phyloP scores from a whole-genome alignment of 2,797 vertebrate species.

The Poeciliopsis presidionis region DNA sequence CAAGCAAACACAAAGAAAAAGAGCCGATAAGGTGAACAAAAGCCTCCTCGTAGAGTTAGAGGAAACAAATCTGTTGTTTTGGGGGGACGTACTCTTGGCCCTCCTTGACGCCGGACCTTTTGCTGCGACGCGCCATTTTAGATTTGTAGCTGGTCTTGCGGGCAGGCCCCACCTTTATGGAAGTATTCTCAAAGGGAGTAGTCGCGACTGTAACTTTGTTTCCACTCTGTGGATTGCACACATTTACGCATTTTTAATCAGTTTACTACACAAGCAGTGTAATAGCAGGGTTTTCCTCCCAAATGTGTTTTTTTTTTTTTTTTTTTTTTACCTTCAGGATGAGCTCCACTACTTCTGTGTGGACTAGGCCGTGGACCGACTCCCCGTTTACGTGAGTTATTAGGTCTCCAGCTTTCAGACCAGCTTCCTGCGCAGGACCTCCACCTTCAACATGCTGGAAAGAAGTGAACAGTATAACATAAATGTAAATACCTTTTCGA shows the following conservation, averaged over 20 bases:
- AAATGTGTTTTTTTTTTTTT: slow-evolving; percentile 6
- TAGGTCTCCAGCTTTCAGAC: slow-evolving; percentile 90
- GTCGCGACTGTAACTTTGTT: slow-evolving; percentile 92
- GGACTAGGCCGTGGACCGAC: slow-evolving; percentile 92
- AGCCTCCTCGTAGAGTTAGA: background rate
- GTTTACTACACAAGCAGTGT: background rate
- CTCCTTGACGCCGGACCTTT: slow-evolving; percentile 83
- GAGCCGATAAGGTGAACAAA: background rate
- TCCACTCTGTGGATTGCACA: slow-evolving; percentile 82
- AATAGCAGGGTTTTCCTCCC: background rate
- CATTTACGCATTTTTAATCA: background rate
- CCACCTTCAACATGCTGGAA: slow-evolving; percentile 92
- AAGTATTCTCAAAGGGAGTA: slow-evolving; percentile 95
- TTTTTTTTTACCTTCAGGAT: slow-evolving; percentile 87
- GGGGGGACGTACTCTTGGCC: slow-evolving; percentile 82
- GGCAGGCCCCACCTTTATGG: slow-evolving; percentile 91
- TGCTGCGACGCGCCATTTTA: slow-evolving; percentile 93
- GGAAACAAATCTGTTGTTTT: background rate
- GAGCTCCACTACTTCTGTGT: slow-evolving; percentile 94
- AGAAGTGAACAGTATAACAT: slow-evolving; percentile 10
- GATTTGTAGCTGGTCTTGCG: slow-evolving; percentile 90
- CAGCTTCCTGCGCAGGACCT: slow-evolving; percentile 90
- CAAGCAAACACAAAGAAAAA: background rate
- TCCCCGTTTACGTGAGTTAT: slow-evolving; percentile 95
- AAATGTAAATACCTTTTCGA: background rate